Percentiles rank a stretch among this genome's conserved stretches.
phyloP scores from a whole-genome alignment of 92 coral and sea anemone genomes.

The Porites cylindrica region DNA sequence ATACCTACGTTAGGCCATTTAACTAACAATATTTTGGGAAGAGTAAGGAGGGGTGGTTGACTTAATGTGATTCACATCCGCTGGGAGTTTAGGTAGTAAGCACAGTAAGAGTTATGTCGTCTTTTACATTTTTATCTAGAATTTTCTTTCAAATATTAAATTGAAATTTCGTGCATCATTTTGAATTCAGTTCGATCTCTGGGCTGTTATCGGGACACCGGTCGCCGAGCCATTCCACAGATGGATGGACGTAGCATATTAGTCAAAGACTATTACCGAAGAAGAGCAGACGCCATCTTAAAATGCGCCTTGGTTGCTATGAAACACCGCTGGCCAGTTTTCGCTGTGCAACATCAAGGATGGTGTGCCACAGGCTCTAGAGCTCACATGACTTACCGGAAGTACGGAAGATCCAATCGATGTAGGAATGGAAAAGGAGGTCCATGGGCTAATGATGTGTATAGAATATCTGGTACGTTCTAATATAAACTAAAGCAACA shows the following conservation, averaged over 20 bases:
- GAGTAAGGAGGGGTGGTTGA: too few species aligned
- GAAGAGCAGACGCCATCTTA: slow-evolving; percentile 38
- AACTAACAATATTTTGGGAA: too few species aligned
- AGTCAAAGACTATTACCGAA: slow-evolving; percentile 28
- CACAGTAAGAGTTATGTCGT: too few species aligned
- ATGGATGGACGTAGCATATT: slow-evolving; percentile 38
- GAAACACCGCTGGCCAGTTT: slow-evolving; percentile 36
- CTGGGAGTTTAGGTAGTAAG: too few species aligned
- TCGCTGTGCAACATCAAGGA: slow-evolving; percentile 66
- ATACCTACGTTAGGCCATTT: too few species aligned
- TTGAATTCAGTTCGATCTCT: slow-evolving; percentile 10
- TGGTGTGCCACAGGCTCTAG: slow-evolving; percentile 63
- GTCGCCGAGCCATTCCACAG: slow-evolving; percentile 46
- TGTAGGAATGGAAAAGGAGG: slow-evolving; percentile 74
- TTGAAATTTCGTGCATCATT: neutral
- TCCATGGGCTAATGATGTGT: slow-evolving; percentile 70
- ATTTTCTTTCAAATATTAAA: neutral
- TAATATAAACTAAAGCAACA: too few species aligned
- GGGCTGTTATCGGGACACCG: slow-evolving; percentile 38
- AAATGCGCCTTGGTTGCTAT: slow-evolving; percentile 35
- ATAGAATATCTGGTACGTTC: slow-evolving; percentile 47
- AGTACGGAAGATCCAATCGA: slow-evolving; percentile 60
- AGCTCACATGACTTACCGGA: slow-evolving; percentile 70
- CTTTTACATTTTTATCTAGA: too few species aligned
- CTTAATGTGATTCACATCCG: too few species aligned